Evolutionary conservation across 2,113 vertebrate genomes (phyloP).

Genomic region (Pandion haliaetus): DNA sequence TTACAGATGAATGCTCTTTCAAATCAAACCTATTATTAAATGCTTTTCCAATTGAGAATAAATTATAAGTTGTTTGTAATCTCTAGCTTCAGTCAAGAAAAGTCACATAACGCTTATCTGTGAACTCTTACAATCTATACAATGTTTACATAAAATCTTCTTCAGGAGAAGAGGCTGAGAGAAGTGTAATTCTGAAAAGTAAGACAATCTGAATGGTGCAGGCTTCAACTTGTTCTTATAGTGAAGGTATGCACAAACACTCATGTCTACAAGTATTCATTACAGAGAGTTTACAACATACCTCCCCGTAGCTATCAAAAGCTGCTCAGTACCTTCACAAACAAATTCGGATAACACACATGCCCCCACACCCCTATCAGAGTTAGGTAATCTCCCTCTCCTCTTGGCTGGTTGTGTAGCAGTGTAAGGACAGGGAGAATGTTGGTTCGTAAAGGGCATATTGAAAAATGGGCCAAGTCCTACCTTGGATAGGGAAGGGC

Average conservation of each 20-base stretch:
- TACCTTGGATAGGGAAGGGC: neutral
- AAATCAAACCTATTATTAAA: neutral
- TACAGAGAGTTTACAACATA: conserved; percentile 65
- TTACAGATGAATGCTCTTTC: neutral
- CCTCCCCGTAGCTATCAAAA: conserved; percentile 60
- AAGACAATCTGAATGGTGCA: conserved; percentile 47
- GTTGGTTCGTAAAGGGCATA: neutral
- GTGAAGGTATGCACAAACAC: conserved; percentile 70
- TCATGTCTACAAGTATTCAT: conserved; percentile 68
- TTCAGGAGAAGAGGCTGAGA: conserved; percentile 4
- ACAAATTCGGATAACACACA: conserved; percentile 49
- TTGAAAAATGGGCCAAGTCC: neutral
- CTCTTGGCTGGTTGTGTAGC: neutral
- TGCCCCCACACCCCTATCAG: neutral
- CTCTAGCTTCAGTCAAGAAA: neutral
- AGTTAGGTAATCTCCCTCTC: neutral
- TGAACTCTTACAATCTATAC: neutral
- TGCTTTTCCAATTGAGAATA: neutral
- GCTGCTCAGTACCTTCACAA: conserved; percentile 34
- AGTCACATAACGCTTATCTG: neutral
- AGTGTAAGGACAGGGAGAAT: neutral
- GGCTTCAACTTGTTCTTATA: conserved; percentile 57
- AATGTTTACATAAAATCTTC: conserved; percentile 11
- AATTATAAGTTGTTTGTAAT: neutral
- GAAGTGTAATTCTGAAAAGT: conserved; percentile 55